Conservation (phyloP, 2,113 vertebrate species). For the Pterocles orientalis region DNA sequence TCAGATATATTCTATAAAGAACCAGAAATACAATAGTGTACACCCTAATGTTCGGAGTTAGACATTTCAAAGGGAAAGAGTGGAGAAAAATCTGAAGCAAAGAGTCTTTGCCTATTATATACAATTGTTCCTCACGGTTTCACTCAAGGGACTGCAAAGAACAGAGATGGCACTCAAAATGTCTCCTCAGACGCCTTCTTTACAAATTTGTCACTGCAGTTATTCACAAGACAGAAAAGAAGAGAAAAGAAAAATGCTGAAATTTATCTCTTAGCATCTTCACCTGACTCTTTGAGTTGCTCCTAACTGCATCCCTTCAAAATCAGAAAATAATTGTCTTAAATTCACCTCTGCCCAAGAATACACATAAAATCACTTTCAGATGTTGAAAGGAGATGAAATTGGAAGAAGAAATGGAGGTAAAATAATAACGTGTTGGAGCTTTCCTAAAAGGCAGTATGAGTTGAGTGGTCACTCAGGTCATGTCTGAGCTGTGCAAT, state of each 20-base stretch:
- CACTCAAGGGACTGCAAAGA: neutral
- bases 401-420: neutral
- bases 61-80: neutral
- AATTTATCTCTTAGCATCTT: neutral
- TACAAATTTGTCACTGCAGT: neutral
- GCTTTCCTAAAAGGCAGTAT: neutral
- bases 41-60: neutral
- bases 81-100: neutral
- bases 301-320: neutral
- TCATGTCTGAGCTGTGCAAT: neutral
- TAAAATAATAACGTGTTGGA: neutral
- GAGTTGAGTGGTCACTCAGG: neutral
- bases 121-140: neutral
- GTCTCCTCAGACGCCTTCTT: neutral
- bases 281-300: neutral
- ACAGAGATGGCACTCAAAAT: neutral
- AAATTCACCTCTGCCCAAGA: neutral
- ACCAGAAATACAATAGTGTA: neutral
- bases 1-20: neutral
- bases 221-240: neutral
- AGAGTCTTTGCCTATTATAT: neutral
- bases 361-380: neutral
- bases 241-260: neutral
- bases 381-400: neutral
- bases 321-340: neutral